Evolutionary conservation across 2,797 vertebrate genomes (phyloP).

Genomic region (Myiotriccus ornatus): DNA sequence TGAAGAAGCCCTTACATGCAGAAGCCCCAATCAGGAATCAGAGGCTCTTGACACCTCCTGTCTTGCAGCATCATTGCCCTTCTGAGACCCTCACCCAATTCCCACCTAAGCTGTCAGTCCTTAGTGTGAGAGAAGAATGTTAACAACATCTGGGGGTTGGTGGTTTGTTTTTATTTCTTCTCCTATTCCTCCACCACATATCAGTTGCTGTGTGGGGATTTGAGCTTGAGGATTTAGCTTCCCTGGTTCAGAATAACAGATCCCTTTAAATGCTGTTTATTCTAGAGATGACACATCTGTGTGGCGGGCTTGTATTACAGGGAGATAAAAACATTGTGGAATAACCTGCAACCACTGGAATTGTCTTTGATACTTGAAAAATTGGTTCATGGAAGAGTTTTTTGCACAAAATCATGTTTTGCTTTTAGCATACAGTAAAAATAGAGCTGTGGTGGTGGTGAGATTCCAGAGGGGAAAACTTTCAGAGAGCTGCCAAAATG

Average conservation of each 20-base stretch:
- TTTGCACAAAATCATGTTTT: neutral
- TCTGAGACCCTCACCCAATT: neutral
- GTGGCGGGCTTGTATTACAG: neutral
- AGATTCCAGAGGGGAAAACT: neutral
- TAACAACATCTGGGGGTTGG: neutral
- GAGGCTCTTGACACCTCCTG: neutral
- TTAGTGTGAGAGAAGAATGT: neutral
- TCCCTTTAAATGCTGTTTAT: neutral
- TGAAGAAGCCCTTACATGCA: neutral
- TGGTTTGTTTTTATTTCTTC: neutral
- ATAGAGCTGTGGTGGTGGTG: neutral
- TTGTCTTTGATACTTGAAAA: neutral
- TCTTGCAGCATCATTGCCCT: neutral
- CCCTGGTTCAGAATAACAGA: neutral
- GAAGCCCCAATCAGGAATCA: accelerated
- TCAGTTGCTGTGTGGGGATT: neutral
- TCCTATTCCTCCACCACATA: neutral
- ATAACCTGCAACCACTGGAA: neutral
- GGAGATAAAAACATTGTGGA: neutral
- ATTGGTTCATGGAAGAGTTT: neutral
- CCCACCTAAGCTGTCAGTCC: neutral
- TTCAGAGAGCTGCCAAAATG: neutral
- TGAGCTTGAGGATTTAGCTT: neutral
- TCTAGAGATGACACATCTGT: neutral
- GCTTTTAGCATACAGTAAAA: neutral